Conservation (phyloP, 2,797 vertebrate species). For the Cuniculus paca region DNA sequence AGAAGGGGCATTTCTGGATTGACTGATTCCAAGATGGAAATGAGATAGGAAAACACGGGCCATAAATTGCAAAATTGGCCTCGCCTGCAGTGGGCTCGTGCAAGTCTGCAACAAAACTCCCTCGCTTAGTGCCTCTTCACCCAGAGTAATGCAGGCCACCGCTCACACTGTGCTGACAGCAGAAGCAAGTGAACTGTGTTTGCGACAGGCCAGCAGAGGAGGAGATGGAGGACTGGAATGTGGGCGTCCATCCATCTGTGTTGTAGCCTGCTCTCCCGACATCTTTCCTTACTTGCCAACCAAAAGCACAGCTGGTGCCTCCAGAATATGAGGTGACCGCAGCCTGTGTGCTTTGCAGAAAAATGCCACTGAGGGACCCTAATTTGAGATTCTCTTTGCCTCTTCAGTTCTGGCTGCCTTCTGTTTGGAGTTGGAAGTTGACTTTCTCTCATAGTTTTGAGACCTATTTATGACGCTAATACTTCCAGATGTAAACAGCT, state of each 20-base stretch:
- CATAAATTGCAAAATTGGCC: neutral
- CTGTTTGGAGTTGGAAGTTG: neutral
- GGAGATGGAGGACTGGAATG: neutral
- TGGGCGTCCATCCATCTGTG: neutral
- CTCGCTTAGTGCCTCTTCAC: neutral
- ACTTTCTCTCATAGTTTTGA: neutral
- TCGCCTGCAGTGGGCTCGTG: neutral
- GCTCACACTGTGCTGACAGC: neutral
- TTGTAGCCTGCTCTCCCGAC: neutral
- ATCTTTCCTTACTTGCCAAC: neutral
- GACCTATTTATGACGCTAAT: neutral
- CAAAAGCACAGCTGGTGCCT: neutral
- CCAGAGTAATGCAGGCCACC: accelerated
- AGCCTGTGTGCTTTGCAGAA: neutral
- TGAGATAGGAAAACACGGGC: neutral
- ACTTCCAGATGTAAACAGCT: neutral
- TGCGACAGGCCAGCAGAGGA: neutral
- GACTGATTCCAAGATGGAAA: constrained; percentile 9
- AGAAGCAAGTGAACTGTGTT: too few species aligned
- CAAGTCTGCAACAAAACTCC: neutral
- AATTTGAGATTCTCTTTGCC: neutral
- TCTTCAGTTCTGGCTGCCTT: neutral
- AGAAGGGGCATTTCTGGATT: neutral
- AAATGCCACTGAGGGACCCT: neutral
- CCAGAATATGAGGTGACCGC: neutral